Conservation (phyloP, 2,113 vertebrate genomes). For the Pica pica region DNA sequence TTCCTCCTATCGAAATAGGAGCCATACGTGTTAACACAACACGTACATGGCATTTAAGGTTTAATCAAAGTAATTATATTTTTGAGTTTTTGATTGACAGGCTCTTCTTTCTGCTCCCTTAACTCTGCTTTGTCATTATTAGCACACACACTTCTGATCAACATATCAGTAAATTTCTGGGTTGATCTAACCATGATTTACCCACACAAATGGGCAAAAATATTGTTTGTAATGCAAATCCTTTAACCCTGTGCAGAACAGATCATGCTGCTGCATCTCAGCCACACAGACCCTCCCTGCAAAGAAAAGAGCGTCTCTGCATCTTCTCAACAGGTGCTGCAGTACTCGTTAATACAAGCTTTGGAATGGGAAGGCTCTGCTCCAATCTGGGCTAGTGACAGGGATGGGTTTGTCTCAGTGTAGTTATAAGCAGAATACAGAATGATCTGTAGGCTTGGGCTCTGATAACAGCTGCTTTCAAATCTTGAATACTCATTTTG, state of each 20-base stretch:
- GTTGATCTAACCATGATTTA: background rate
- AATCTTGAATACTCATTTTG: background rate
- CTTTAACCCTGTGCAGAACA: background rate
- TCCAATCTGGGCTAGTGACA: background rate
- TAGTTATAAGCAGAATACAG: background rate
- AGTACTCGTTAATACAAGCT: background rate
- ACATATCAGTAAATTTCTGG: background rate
- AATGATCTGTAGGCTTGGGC: background rate
- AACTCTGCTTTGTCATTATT: background rate
- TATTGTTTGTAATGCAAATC: background rate
- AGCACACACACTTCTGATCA: background rate
- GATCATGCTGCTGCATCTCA: background rate
- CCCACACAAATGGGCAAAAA: background rate
- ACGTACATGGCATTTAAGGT: rapidly evolving
- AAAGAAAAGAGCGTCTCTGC: background rate
- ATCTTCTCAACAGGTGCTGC: background rate
- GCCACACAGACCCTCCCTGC: background rate
- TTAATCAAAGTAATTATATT: background rate
- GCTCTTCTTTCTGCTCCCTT: background rate
- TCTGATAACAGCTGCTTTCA: background rate
- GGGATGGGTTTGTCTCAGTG: background rate
- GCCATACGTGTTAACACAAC: background rate
- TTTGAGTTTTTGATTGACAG: background rate
- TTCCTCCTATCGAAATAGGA: background rate
- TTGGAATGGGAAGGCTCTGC: background rate